These are phyloP conservation scores for Neocrepidodera transversa DNA, from an alignment of 2,888 invertebrate species.

Conservation along the genomic window DNA sequence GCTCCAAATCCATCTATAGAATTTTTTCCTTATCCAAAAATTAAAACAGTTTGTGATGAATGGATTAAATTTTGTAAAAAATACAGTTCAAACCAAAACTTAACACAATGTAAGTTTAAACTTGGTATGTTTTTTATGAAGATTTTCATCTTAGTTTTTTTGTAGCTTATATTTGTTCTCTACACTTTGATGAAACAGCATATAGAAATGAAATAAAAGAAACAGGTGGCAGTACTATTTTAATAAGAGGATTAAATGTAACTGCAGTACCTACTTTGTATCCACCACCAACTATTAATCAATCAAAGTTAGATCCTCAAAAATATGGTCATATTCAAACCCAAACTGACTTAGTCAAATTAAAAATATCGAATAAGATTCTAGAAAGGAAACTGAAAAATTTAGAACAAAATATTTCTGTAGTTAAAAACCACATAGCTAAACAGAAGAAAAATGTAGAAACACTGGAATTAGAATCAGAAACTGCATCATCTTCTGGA, in stretches of 20 bases:
- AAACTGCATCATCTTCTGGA: conserved; percentile 10
- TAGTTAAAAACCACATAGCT: neutral
- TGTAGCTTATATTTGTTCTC: conserved; percentile 9
- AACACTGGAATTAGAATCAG: neutral
- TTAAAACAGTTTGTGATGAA: neutral
- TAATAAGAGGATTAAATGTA: conserved; percentile 7
- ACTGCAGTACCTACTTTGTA: conserved; percentile 13
- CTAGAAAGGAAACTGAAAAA: conserved; percentile 18
- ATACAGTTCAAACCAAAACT: neutral
- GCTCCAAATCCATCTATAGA: neutral
- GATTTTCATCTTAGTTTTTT: neutral
- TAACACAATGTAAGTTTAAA: conserved; percentile 3
- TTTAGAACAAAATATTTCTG: conserved; percentile 3
- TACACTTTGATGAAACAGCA: conserved; percentile 15
- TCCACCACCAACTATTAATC: neutral
- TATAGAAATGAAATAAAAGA: conserved; percentile 13
- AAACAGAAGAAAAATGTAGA: neutral
- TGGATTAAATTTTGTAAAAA: conserved; percentile 16
- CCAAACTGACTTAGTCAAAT: neutral
- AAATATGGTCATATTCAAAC: conserved; percentile 10
- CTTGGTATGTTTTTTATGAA: neutral
- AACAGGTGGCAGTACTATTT: neutral
- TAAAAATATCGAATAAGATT: conserved; percentile 2
- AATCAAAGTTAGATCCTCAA: neutral
- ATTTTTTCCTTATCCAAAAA: conserved; percentile 13